phyloP scores from a whole-genome alignment of 2,888 invertebrate species.

The Dorcus parallelipipedus region DNA sequence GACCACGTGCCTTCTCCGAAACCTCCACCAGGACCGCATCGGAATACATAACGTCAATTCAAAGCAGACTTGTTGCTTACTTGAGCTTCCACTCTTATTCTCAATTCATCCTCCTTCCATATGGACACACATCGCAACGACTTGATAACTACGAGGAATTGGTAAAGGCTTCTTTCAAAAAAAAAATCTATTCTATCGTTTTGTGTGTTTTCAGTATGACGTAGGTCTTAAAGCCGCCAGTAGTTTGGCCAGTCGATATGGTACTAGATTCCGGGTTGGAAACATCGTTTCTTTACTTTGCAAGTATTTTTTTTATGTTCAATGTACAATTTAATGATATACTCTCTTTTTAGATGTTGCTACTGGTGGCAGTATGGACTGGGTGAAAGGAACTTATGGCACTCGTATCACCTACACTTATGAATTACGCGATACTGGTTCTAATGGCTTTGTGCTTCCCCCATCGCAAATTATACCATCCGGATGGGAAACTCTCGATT shows the following conservation, averaged over 20 bases:
- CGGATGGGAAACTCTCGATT: conserved; percentile 57
- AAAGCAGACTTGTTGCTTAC: conserved; percentile 50
- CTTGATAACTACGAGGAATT: conserved; percentile 58
- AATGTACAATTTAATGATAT: neutral
- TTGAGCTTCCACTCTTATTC: conserved; percentile 73
- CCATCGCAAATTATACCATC: conserved; percentile 60
- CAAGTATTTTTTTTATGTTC: conserved; percentile 33
- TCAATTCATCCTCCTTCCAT: conserved; percentile 67
- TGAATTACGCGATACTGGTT: conserved; percentile 67
- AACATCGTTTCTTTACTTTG: conserved; percentile 52
- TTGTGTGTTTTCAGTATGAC: conserved; percentile 33
- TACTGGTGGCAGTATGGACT: conserved; percentile 69
- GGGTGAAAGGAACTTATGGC: conserved; percentile 66
- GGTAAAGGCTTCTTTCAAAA: conserved; percentile 43
- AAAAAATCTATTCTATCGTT: neutral
- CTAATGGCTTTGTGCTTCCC: conserved; percentile 67
- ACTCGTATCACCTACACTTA: conserved; percentile 67
- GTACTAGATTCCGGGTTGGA: conserved; percentile 47
- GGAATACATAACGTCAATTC: conserved; percentile 50
- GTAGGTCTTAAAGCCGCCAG: conserved; percentile 40
- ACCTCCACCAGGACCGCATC: conserved; percentile 58
- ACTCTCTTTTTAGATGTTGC: conserved; percentile 54
- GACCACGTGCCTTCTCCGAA: conserved; percentile 68
- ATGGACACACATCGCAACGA: conserved; percentile 61
- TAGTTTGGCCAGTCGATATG: conserved; percentile 43